These are phyloP conservation scores for Crypturellus undulatus DNA, from an alignment of 2,113 vertebrate species.

Conservation along the genomic window DNA sequence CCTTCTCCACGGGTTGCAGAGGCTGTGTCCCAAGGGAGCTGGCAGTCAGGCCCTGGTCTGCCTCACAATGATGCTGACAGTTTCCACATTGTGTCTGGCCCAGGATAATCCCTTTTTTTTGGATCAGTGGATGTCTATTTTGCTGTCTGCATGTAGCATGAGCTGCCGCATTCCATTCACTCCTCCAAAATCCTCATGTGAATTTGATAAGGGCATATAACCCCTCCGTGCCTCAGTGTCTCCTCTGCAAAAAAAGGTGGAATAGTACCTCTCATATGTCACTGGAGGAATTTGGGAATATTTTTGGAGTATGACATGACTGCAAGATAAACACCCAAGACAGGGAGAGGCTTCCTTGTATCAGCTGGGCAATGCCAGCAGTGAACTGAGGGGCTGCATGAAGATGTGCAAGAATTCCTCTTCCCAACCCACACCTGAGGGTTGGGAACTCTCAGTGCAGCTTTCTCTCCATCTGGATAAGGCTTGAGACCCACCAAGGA, in stretches of 20 bases:
- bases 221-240: background rate
- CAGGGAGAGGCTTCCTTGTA: background rate
- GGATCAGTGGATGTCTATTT: background rate
- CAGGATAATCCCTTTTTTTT: background rate
- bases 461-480: too few relatives aligned
- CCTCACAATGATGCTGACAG: background rate
- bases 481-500: background rate
- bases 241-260: background rate
- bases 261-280: fast-evolving
- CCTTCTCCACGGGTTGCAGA: background rate
- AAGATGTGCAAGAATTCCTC: background rate
- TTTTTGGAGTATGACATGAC: background rate
- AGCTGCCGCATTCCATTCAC: background rate
- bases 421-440: background rate
- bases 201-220: background rate
- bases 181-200: background rate
- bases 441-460: too few relatives aligned
- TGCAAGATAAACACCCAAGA: background rate
- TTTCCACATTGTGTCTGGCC: fast-evolving
- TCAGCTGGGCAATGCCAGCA: background rate
- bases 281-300: background rate
- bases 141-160: background rate
- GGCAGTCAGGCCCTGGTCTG: background rate
- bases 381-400: background rate
- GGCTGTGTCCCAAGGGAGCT: background rate